Evolutionary conservation across 2,888 invertebrate genomes (phyloP).

Genomic region (Drosophila fungiperda): DNA sequence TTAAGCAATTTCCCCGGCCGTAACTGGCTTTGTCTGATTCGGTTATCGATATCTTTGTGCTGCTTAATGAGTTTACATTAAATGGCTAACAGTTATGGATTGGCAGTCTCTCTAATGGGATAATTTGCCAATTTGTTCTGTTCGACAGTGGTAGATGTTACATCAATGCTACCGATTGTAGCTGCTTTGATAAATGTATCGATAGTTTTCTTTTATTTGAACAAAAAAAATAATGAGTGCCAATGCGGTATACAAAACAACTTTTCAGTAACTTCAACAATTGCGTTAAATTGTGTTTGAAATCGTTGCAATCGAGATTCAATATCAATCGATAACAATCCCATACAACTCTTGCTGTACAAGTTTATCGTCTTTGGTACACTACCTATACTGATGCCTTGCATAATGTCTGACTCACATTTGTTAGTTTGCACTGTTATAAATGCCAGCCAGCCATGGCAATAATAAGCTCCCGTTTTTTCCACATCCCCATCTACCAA

Average conservation of each 20-base stretch:
- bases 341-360: not conserved
- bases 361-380: constrained; percentile 2
- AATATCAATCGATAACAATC: not conserved
- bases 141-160: not conserved
- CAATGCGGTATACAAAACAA: not conserved
- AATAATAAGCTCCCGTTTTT: not conserved
- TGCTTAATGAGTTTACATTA: constrained; percentile 53
- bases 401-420: not conserved
- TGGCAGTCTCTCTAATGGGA: constrained; percentile 18
- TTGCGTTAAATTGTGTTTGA: not conserved
- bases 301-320: not conserved
- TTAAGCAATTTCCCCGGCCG: constrained; percentile 68
- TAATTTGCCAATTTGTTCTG: constrained; percentile 46
- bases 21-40: constrained; percentile 50
- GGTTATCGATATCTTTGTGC: constrained; percentile 49
- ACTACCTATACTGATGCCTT: constrained; percentile 16
- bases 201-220: not conserved
- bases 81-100: constrained; percentile 26
- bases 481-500: not conserved
- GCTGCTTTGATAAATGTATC: not conserved
- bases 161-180: not conserved
- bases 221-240: not conserved
- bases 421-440: constrained; percentile 17
- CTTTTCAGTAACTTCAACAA: not conserved
- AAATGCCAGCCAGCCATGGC: constrained; percentile 8